Base-by-base conservation (phyloP, 2,888 invertebrate genomes). In the Drosophila aldrichi region DNA sequence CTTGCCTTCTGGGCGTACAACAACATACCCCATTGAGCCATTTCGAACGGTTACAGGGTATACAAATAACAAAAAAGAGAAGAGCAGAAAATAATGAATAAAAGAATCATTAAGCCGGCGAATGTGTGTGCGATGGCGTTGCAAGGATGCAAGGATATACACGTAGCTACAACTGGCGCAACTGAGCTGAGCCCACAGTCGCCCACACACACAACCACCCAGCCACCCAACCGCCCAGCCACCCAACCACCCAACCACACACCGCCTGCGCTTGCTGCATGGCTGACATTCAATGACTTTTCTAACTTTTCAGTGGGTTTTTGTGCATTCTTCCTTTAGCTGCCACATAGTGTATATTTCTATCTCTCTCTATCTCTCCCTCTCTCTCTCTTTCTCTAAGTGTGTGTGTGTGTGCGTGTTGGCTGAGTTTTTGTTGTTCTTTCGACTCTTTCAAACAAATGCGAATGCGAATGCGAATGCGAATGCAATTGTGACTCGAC, bases 81-180 rank as follows among this genome's bases (percentile, higher is more conserved):
- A 66, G 70, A 57, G 54, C 54, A 14, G 58, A 81, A 84, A 88
- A 88, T 89, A 87, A 87, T 88, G 88, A 88, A 90, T 87, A 88
- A 88, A 90, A 85, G 88, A 90, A 88, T 88, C 85, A 88, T 88
- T 89, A 88, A 88, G 88, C 82, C 79, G 74, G 78, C 74, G 85
- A 81, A 73, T 79, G 77, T 79, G 75, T 74, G 75, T 77, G 75
- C 70, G 57, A 56, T 59, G 67, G 36, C 69, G 44, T 29, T 69
- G 61, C 75, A 61, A 59, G 61, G 68, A 67, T 73, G 73, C 76
- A 67, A 55, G 74, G 52, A 60, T 64, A 52, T 38, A 52, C 49
- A 55, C 69, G 62, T 58, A 32, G 54, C 65, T 56, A 48, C 65
- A 25, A 40, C 48, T 38, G 36, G 22, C 38, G 25, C 36, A 36